These are phyloP conservation scores for Saiga tatarica DNA, from an alignment of 2,113 vertebrate species.

Conservation along the genomic window DNA sequence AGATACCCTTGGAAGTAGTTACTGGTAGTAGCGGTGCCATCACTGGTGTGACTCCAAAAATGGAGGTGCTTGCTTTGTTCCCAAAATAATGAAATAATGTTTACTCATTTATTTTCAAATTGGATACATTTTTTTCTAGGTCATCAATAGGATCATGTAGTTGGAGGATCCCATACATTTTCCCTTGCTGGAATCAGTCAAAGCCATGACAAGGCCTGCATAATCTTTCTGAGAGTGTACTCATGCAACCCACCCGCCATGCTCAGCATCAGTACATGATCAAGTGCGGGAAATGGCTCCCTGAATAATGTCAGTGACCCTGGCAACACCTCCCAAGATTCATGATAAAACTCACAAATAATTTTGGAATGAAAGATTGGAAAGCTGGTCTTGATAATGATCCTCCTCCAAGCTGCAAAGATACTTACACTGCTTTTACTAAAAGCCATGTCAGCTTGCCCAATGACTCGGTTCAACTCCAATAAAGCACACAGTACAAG, in stretches of 20 bases:
- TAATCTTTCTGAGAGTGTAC: not conserved
- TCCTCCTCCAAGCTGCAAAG: not conserved
- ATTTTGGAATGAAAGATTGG: not conserved
- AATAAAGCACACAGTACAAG: not conserved
- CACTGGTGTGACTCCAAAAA: not conserved
- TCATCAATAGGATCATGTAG: not conserved
- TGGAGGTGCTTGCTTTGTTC: not conserved
- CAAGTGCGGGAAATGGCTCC: not conserved
- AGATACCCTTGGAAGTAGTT: not conserved
- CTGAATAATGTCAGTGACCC: not conserved
- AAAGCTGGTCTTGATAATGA: not conserved
- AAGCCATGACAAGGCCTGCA: too few species aligned
- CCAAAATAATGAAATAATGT: not conserved
- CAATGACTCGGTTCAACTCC: not conserved
- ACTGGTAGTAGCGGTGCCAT: fast-evolving
- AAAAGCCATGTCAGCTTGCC: not conserved
- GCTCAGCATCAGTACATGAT: too few species aligned
- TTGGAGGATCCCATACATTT: not conserved
- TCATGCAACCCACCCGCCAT: not conserved
- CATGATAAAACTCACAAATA: not conserved
- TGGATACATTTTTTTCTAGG: not conserved
- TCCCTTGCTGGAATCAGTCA: not conserved
- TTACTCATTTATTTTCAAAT: not conserved
- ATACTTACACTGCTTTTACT: not conserved
- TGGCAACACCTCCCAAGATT: not conserved